phyloP scores from a whole-genome alignment of 2,797 vertebrate species.

The Siniperca undulata region DNA sequence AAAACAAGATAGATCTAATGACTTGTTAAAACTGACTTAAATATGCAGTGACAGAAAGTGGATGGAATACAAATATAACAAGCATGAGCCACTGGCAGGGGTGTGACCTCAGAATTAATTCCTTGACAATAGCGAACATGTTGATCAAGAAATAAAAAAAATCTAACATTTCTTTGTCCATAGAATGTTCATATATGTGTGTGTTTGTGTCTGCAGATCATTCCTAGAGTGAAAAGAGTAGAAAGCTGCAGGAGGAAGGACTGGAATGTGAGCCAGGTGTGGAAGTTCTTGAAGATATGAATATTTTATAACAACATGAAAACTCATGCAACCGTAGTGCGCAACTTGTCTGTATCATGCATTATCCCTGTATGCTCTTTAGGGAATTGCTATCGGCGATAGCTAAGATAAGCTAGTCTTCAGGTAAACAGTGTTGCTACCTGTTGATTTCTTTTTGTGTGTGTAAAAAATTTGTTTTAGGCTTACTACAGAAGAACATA shows the following conservation, averaged over 20 bases:
- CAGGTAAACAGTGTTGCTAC: not conserved
- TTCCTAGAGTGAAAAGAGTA: too few relatives aligned
- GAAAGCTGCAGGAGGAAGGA: not conserved
- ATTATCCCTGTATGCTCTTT: not conserved
- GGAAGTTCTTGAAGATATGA: not conserved
- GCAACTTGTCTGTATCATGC: not conserved
- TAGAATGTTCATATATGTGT: not conserved
- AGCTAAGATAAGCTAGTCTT: not conserved
- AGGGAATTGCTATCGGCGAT: not conserved
- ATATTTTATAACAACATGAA: too few relatives aligned
- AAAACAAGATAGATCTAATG: not conserved
- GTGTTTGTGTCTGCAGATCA: not conserved
- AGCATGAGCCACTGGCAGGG: not conserved
- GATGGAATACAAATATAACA: not conserved
- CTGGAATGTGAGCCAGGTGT: not conserved
- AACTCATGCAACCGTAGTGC: too few relatives aligned
- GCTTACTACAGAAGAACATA: not conserved
- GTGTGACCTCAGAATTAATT: not conserved
- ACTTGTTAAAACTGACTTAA: not conserved
- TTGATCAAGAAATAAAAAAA: not conserved
- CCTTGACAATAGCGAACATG: not conserved
- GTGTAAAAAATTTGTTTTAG: constrained; percentile 3
- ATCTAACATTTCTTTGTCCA: not conserved
- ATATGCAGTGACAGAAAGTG: not conserved
- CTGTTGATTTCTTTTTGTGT: not conserved